Percentiles rank a stretch among this genome's conserved stretches.
These are phyloP conservation scores for Acrocephalus arundinaceus DNA, from an alignment of 2,113 vertebrate genomes.

Conservation along the genomic window DNA sequence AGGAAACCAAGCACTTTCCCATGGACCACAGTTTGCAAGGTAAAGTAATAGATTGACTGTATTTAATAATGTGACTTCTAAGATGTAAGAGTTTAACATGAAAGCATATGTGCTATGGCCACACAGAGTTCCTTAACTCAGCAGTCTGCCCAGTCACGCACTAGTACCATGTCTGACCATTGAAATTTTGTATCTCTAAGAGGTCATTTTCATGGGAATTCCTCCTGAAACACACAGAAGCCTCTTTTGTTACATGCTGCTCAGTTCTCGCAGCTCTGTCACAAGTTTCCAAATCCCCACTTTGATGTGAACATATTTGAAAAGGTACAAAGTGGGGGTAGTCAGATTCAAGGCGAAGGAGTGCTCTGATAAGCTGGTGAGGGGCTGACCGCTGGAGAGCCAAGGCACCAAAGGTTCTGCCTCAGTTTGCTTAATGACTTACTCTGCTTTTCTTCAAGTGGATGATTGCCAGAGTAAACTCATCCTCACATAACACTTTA, in stretches of 20 bases:
- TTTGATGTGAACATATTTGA: neutral
- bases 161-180: neutral
- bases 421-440: neutral
- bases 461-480: neutral
- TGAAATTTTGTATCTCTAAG: neutral
- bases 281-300: neutral
- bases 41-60: conserved; percentile 50
- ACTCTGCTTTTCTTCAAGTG: neutral
- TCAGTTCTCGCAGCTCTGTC: neutral
- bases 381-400: neutral
- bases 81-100: neutral
- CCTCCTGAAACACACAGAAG: neutral
- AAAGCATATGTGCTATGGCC: neutral
- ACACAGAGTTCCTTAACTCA: neutral
- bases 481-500: neutral
- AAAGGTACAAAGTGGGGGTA: neutral
- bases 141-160: neutral
- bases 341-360: neutral
- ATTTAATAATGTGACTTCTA: neutral
- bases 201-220: neutral
- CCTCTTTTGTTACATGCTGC: neutral
- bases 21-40: conserved; percentile 93
- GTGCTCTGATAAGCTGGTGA: neutral
- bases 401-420: neutral
- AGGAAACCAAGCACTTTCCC: conserved; percentile 95